Percentiles rank a stretch among this genome's conserved stretches.
These are phyloP conservation scores for Hydractinia echinata DNA, from an alignment of 30 jellyfish, hydroid and myxozoan genomes.

Conservation along the genomic window DNA sequence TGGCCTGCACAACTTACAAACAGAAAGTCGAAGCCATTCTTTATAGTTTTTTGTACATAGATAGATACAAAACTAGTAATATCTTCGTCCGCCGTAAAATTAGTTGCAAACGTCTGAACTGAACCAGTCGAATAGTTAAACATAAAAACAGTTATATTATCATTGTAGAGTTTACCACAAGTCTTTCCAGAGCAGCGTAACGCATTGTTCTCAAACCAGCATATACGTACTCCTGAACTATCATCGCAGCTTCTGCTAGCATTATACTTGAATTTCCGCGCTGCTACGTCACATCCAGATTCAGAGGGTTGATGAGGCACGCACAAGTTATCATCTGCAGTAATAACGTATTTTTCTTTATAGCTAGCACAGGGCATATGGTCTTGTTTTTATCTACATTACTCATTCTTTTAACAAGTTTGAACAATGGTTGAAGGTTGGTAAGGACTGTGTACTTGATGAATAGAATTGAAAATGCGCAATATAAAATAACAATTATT, in stretches of 20 bases:
- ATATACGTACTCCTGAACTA: background rate
- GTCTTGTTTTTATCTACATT: too few species aligned
- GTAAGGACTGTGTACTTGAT: too few species aligned
- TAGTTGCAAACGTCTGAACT: background rate
- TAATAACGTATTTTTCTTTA: background rate
- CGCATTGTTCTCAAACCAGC: background rate
- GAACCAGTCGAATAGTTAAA: background rate
- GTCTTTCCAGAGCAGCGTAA: background rate
- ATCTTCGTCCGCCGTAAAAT: background rate
- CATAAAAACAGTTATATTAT: background rate
- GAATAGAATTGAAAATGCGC: too few species aligned
- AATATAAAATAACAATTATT: too few species aligned
- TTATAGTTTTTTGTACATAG: background rate
- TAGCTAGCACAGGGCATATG: too few species aligned
- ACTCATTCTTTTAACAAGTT: too few species aligned
- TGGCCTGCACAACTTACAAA: constrained; percentile 28
- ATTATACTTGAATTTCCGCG: background rate
- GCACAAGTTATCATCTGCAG: background rate
- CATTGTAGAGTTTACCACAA: background rate
- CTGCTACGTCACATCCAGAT: constrained; percentile 7
- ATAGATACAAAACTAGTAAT: background rate
- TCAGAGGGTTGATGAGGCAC: background rate
- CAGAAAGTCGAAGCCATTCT: background rate
- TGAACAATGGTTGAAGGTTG: too few species aligned
- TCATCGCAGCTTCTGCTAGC: background rate